A percentile compares a stretch with the other conserved stretches of the same genome.
phyloP scores from a whole-genome alignment of 1,140 invertebrate genomes.

The Psilanteris sp. region DNA sequence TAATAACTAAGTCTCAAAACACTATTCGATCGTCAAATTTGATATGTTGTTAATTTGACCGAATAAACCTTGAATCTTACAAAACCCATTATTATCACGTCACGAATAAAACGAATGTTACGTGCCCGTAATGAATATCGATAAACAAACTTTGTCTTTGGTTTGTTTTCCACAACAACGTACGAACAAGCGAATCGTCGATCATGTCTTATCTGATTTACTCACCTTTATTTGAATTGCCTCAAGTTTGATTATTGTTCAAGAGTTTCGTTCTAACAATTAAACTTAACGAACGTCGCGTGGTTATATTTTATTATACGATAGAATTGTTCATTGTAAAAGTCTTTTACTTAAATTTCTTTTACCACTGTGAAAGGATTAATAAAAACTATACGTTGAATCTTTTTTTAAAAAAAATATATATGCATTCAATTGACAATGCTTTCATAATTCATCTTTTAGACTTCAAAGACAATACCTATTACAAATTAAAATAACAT shows the following conservation, averaged over 20 bases:
- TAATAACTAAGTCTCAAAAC: too few species aligned
- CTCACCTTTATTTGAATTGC: conserved; percentile 31
- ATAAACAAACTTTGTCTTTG: conserved; percentile 43
- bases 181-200: conserved; percentile 21
- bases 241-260: conserved; percentile 33
- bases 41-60: too few species aligned
- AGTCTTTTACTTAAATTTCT: too few species aligned
- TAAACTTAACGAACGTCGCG: conserved; percentile 34
- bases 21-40: too few species aligned
- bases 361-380: too few species aligned
- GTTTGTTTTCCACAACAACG: conserved; percentile 33
- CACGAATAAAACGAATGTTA: conserved; percentile 40
- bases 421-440: too few species aligned
- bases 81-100: conserved; percentile 45
- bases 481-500: too few species aligned
- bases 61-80: conserved; percentile 21
- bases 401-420: too few species aligned
- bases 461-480: too few species aligned
- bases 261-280: conserved; percentile 19
- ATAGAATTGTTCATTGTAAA: too few species aligned
- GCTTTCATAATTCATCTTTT: too few species aligned
- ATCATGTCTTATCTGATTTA: conserved; percentile 46
- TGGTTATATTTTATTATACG: conserved; percentile 8
- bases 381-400: too few species aligned
- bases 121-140: conserved; percentile 46